Base-by-base conservation (phyloP, 2,113 vertebrate genomes). In the Probosciger aterrimus region DNA sequence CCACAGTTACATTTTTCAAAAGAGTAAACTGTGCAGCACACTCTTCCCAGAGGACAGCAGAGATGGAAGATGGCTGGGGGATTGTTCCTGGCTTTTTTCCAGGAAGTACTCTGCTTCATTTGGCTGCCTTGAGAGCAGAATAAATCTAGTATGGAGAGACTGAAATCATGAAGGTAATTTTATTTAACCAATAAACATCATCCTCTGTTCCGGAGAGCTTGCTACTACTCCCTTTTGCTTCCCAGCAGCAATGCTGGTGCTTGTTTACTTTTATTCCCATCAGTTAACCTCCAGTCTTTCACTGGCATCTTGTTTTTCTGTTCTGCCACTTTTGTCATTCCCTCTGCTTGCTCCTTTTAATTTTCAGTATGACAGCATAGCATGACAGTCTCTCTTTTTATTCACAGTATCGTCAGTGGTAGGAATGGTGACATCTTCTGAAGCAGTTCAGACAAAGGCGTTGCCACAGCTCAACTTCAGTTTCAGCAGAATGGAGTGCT, bases 401-500 rank as follows among this genome's bases (percentile, higher is more conserved):
- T 92, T 84, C 46, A 11, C 92, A 97, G 96, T 18, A 44, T 49
- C 91, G 39, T 89, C 80, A 20, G 60, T 23, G 17, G 46, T 82
- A 31, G 94, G 71, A 74, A 9, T 33, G 60, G 86, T 43, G 53
- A 63, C 84, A 9, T 19, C 80, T 7, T 76, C 60, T 44, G 96
- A 93, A 74, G 31, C 92, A n/a, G 37, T n/a, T 57, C 97, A 78
- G 88, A 35, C 80, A 9, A 82, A 93, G 57, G 76, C 8, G 0
- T 33, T 92, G 4, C 41, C 62, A 8, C 93, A 91, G 20, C 81
- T 64, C 35, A 82, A 1, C 24, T 83, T 95, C 20, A 65, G 25
- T 28, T 33, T 91, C 49, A 90, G 88, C 24, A 71, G 65, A 23
- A 49, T 52, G 15, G 97, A 98, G 12, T 96, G 96, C 93, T 97